phyloP scores from a whole-genome alignment of 2,888 invertebrate genomes.

The Cataglyphis albicans region DNA sequence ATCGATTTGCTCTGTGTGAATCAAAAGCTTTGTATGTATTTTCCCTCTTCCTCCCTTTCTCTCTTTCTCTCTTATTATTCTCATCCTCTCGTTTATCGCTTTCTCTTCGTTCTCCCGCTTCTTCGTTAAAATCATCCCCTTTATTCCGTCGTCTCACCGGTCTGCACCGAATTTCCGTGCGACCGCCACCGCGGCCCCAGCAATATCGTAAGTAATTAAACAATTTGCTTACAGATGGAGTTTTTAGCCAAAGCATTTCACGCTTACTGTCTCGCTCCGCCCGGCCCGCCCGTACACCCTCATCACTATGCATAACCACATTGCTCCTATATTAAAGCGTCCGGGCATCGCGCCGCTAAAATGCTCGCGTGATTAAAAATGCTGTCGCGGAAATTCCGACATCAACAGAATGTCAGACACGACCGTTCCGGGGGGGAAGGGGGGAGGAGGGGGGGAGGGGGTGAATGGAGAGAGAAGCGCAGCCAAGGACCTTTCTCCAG shows the following conservation, averaged over 20 bases:
- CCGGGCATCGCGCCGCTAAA: constrained; percentile 71
- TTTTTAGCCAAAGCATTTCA: constrained; percentile 83
- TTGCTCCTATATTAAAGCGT: constrained; percentile 84
- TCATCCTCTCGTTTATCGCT: constrained; percentile 37
- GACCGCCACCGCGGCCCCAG: constrained; percentile 52
- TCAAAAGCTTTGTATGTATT: not conserved
- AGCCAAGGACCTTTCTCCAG: constrained; percentile 17
- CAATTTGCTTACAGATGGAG: constrained; percentile 86
- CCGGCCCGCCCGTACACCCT: constrained; percentile 56
- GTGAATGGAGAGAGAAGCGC: not conserved
- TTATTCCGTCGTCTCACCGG: constrained; percentile 61
- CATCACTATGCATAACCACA: constrained; percentile 85
- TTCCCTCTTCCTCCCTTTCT: constrained; percentile 27
- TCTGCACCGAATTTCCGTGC: constrained; percentile 65
- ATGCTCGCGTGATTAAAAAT: constrained; percentile 85
- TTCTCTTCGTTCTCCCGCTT: constrained; percentile 17
- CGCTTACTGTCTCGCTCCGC: constrained; percentile 75
- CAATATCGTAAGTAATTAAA: constrained; percentile 83
- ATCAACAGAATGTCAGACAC: constrained; percentile 78
- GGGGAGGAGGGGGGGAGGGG: not conserved
- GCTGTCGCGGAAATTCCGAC: constrained; percentile 82
- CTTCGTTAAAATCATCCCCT: constrained; percentile 49
- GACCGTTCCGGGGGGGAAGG: constrained; percentile 55
- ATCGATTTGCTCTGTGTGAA: constrained; percentile 59
- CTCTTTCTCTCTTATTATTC: constrained; percentile 19